These are phyloP conservation scores for Caenorhabditis sulstoni DNA, from an alignment of 2,888 invertebrate species.

Conservation along the genomic window DNA sequence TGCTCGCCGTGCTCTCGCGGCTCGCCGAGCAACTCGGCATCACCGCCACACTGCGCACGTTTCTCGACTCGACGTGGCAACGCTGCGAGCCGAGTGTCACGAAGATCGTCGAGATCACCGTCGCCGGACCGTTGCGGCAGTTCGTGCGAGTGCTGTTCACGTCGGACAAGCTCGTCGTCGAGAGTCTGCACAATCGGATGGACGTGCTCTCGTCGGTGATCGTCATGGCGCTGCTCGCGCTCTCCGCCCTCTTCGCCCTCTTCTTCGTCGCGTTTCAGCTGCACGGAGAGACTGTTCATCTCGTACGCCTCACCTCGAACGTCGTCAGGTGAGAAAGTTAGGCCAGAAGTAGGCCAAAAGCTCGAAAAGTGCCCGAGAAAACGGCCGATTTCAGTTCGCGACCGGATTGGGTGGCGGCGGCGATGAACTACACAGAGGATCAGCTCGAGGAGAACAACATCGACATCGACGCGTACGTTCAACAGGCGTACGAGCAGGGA, in stretches of 20 bases:
- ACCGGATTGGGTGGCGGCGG: conserved; percentile 77
- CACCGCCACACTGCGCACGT: conserved; percentile 51
- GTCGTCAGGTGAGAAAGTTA: conserved; percentile 59
- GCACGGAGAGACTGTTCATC: conserved; percentile 77
- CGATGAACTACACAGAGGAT: conserved; percentile 78
- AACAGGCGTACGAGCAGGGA: conserved; percentile 79
- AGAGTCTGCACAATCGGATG: conserved; percentile 68
- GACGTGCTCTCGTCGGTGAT: conserved; percentile 79
- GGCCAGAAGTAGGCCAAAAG: too few species aligned
- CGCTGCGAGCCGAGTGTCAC: conserved; percentile 57
- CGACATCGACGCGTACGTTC: conserved; percentile 78
- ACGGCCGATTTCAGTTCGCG: too few species aligned
- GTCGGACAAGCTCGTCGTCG: conserved; percentile 67
- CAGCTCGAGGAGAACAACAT: conserved; percentile 77
- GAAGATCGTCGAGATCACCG: conserved; percentile 75
- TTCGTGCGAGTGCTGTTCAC: conserved; percentile 76
- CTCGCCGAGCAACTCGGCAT: conserved; percentile 69
- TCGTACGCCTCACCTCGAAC: conserved; percentile 72
- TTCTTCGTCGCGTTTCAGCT: conserved; percentile 77
- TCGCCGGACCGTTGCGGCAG: conserved; percentile 79
- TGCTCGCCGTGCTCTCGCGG: conserved; percentile 60
- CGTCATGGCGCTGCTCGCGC: conserved; percentile 76
- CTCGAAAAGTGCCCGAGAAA: too few species aligned
- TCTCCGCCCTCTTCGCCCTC: conserved; percentile 72
- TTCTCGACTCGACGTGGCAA: conserved; percentile 60